These are phyloP conservation scores for Gymnopithys bicolor DNA, from an alignment of 2,797 vertebrate species.

Conservation along the genomic window DNA sequence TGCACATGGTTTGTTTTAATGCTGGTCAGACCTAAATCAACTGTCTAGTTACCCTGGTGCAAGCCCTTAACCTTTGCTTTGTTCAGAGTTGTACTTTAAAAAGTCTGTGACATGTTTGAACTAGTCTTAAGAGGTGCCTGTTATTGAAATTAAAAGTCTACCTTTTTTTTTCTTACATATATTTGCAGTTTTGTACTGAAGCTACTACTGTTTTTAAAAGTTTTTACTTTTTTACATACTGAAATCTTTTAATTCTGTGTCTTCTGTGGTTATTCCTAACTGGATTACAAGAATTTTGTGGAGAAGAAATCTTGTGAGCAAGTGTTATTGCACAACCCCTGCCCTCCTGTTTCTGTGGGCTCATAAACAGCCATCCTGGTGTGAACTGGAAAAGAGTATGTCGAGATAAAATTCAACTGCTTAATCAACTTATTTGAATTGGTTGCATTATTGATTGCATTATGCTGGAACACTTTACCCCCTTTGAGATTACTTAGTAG, in stretches of 20 bases:
- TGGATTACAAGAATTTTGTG: neutral
- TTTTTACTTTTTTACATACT: conserved; percentile 38
- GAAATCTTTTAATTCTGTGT: conserved; percentile 1
- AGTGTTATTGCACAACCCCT: neutral
- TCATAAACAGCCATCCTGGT: conserved; percentile 38
- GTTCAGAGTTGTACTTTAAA: conserved; percentile 23
- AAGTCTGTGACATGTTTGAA: neutral
- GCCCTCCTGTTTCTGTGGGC: neutral
- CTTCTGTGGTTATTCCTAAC: conserved; percentile 29
- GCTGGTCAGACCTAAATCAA: conserved; percentile 2
- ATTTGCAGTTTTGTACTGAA: conserved; percentile 55
- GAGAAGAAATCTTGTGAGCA: conserved; percentile 5
- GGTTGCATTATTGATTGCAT: neutral
- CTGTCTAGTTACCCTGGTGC: neutral
- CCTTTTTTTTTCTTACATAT: neutral
- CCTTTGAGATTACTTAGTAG: neutral
- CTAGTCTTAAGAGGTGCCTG: conserved; percentile 17
- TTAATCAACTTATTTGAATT: neutral
- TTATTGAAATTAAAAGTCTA: neutral
- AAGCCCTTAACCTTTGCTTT: conserved; percentile 37
- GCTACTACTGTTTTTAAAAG: conserved; percentile 52
- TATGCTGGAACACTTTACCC: neutral
- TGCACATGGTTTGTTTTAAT: neutral
- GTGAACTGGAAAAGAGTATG: conserved; percentile 47
- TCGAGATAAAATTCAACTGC: neutral